Percentiles rank a stretch among this genome's conserved stretches.
phyloP scores from a whole-genome alignment of 1,140 invertebrate genomes.

The Cyphomyrmex costatus region DNA sequence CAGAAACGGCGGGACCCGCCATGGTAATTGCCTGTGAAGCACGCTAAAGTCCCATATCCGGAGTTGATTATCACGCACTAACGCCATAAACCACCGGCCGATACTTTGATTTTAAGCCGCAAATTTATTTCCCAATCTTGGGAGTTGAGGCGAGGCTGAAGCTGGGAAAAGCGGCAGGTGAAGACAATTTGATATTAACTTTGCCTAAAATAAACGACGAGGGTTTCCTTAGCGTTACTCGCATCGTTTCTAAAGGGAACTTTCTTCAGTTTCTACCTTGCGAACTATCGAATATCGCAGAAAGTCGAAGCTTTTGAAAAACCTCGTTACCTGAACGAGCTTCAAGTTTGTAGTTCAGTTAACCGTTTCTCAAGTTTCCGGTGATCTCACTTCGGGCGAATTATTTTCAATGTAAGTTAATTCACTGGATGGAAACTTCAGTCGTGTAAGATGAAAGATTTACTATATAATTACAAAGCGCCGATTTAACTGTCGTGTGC shows the following conservation, averaged over 20 bases:
- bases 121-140: not conserved
- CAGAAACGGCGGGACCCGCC: conserved; percentile 38
- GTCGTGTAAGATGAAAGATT: conserved; percentile 1
- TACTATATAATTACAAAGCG: conserved; percentile 27
- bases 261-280: conserved; percentile 10
- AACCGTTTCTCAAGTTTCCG: conserved; percentile 13
- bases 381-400: conserved; percentile 23
- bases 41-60: conserved; percentile 66
- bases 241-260: not conserved
- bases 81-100: conserved; percentile 13
- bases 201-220: conserved; percentile 29
- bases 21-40: conserved; percentile 65
- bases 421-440: conserved; percentile 23
- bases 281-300: conserved; percentile 38
- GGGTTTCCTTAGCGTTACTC: not conserved
- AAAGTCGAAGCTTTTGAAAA: conserved; percentile 60
- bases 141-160: not conserved
- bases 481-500: not conserved
- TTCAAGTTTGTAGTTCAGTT: conserved; percentile 46
- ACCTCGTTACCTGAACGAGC: conserved; percentile 45
- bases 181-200: conserved; percentile 26
- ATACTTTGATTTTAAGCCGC: conserved; percentile 23
- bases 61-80: conserved; percentile 53
- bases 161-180: not conserved
- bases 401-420: conserved; percentile 55